Evolutionary conservation across 1,140 invertebrate genomes (phyloP).

Genomic region (Megalonaias nervosa): DNA sequence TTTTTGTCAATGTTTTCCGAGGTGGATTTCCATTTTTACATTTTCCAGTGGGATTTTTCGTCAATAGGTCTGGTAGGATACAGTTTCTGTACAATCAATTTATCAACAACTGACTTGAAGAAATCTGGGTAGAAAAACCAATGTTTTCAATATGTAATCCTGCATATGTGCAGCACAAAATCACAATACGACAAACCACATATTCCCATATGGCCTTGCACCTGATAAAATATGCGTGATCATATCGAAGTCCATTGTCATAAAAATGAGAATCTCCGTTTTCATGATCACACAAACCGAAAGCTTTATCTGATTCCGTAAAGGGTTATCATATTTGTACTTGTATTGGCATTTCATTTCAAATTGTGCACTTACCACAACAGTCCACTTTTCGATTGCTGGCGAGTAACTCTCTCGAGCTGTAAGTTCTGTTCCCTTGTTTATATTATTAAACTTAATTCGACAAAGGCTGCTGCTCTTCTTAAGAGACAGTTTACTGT

Average conservation of each 20-base stretch:
- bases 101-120: not conserved
- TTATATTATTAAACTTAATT: too few species aligned
- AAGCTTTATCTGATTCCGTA: not conserved
- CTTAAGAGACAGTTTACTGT: too few species aligned
- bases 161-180: not conserved
- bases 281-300: not conserved
- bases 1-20: not conserved
- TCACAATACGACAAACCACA: constrained; percentile 1
- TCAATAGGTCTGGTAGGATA: constrained; percentile 3
- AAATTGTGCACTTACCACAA: constrained; percentile 26
- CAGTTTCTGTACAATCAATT: not conserved
- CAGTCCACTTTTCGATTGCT: constrained; percentile 19
- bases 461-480: too few species aligned
- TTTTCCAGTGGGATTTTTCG: not conserved
- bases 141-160: constrained; percentile 3
- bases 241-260: not conserved
- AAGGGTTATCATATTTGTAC: constrained; percentile 1
- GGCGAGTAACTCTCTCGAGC: constrained; percentile 9
- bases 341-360: constrained; percentile 34
- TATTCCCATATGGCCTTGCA: constrained; percentile 7
- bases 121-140: not conserved
- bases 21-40: not conserved
- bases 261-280: not conserved
- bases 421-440: too few species aligned
- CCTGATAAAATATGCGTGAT: not conserved